Base-by-base conservation (phyloP, 2,888 invertebrate genomes). In the Rhagophthalmus giganteus region DNA sequence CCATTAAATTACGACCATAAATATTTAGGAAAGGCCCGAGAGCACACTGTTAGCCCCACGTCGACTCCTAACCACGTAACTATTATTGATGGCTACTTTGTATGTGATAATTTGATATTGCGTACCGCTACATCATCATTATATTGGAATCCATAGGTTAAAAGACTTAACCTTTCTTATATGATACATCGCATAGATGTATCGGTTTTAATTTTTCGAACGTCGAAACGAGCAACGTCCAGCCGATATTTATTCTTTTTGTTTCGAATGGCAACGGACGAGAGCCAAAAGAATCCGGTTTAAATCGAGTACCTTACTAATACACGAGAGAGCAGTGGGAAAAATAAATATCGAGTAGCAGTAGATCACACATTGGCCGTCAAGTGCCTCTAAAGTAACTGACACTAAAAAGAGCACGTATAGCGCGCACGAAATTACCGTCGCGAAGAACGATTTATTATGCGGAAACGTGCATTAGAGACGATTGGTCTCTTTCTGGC, bases 41-140 rank as follows among this genome's bases (percentile, higher is more conserved):
- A 20, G 20, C 20, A 20, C n/a, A 20, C 7, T 5, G 7, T 20
- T 20, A 20, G 7, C 20, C 20, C 20, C 3, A 7, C 20, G 7
- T 20, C 20, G 7, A 20, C 4, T 20, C 3, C 3, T 20, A 7
- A n/a, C 10, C 13, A 2, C 32, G 58, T 62, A 65, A 67, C 63
- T 56, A 65, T 59, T 65, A 67, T 65, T 63, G 65, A 65, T 65
- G 59, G 61, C 59, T 63, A 60, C 64, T 64, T 61, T 69, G 63
- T 61, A 63, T 62, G 65, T 61, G 66, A 67, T 69, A 69, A 68
- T 67, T 68, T 63, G 64, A 67, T 64, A 60, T 57, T 59, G 52
- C 61, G 60, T 63, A 64, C 62, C 61, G 64, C 64, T 66, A 66
- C 63, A 66, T 66, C 66, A 67, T 69, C 64, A 67, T 69, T 70